Evolutionary conservation across 1,140 invertebrate genomes (phyloP).

Genomic region (Homalodisca vitripennis): DNA sequence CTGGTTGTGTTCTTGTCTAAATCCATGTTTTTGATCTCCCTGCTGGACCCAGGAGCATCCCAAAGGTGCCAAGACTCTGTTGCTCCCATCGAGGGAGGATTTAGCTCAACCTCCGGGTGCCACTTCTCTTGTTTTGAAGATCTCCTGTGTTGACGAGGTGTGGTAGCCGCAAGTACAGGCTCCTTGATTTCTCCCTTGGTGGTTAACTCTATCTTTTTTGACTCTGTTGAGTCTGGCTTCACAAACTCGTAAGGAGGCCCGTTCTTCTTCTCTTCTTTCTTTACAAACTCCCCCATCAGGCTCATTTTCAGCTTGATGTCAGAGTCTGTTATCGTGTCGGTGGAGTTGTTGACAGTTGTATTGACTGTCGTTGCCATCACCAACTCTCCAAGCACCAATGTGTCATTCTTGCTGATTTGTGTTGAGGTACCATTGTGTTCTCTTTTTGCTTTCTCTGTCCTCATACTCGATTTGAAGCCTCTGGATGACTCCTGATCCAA

Average conservation of each 20-base stretch:
- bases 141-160: background rate
- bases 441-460: background rate
- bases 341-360: background rate
- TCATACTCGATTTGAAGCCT: background rate
- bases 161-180: slow-evolving; percentile 29
- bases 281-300: slow-evolving; percentile 13
- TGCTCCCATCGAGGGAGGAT: slow-evolving; percentile 38
- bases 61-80: slow-evolving; percentile 40
- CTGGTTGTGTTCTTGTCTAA: slow-evolving; percentile 27
- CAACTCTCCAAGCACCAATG: slow-evolving; percentile 13
- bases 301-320: slow-evolving; percentile 21
- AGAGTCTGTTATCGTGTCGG: slow-evolving; percentile 10
- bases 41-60: slow-evolving; percentile 21
- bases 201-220: slow-evolving; percentile 29
- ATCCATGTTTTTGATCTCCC: slow-evolving; percentile 29
- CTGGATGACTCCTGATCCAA: slow-evolving; percentile 20
- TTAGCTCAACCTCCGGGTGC: slow-evolving; percentile 32
- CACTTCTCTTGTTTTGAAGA: slow-evolving; percentile 18
- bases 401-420: slow-evolving; percentile 8
- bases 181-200: slow-evolving; percentile 34
- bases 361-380: background rate
- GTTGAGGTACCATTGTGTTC: background rate
- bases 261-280: slow-evolving; percentile 19
- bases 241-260: slow-evolving; percentile 30
- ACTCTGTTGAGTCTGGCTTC: background rate